phyloP scores from a whole-genome alignment of 1,140 invertebrate genomes.

The Drosophila sturtevanti region DNA sequence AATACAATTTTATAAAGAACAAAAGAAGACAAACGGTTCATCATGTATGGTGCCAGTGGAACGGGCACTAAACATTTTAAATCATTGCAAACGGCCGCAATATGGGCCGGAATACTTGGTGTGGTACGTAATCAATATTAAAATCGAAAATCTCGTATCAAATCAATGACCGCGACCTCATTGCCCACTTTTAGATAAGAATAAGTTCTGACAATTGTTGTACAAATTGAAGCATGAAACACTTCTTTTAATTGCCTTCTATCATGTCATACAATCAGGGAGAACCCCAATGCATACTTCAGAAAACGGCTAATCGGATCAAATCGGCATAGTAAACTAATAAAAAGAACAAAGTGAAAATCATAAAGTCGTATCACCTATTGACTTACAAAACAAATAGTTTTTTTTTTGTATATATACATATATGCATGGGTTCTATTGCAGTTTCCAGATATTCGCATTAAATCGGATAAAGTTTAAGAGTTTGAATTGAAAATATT shows the following conservation, averaged over 20 bases:
- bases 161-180: slow-evolving; percentile 40
- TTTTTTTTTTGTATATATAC: neutral
- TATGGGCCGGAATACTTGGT: slow-evolving; percentile 67
- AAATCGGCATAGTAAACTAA: neutral
- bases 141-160: neutral
- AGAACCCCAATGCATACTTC: neutral
- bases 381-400: neutral
- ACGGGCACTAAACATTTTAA: slow-evolving; percentile 59
- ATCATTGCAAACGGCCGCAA: slow-evolving; percentile 37
- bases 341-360: neutral
- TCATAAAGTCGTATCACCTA: neutral
- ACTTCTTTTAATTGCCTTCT: slow-evolving; percentile 4
- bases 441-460: neutral
- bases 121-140: slow-evolving; percentile 60
- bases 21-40: slow-evolving; percentile 20
- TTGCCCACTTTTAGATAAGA: slow-evolving; percentile 8
- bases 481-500: neutral
- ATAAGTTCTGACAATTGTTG: neutral
- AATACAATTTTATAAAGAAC: neutral
- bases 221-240: neutral
- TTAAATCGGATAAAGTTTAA: neutral
- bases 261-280: neutral
- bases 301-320: neutral
- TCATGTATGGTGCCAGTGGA: slow-evolving; percentile 49
- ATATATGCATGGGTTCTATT: neutral